phyloP scores from a whole-genome alignment of 2,888 invertebrate species.

The Drosophila putrida region DNA sequence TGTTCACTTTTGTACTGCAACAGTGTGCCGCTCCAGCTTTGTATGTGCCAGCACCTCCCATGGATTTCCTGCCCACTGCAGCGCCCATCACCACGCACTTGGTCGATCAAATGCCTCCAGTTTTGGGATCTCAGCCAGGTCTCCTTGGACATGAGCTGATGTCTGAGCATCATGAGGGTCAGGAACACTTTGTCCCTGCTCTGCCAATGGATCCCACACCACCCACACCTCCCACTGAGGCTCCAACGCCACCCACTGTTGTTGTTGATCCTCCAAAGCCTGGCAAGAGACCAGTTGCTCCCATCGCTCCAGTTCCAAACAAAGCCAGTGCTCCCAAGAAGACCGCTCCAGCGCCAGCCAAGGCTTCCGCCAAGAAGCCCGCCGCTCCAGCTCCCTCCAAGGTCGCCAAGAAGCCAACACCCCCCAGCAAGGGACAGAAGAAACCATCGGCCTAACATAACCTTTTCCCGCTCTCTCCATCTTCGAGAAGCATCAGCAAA shows the following conservation, averaged over 20 bases:
- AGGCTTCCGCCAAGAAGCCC: conserved; percentile 65
- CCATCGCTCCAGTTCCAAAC: conserved; percentile 46
- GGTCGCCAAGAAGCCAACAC: conserved; percentile 60
- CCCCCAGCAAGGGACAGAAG: conserved; percentile 63
- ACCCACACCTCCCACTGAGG: conserved; percentile 55
- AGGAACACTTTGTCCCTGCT: conserved; percentile 22
- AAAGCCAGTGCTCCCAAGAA: conserved; percentile 55
- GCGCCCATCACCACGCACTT: conserved; percentile 49
- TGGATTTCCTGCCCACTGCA: conserved; percentile 75
- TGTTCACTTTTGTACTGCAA: conserved; percentile 83
- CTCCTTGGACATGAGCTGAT: neutral
- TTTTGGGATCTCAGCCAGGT: conserved; percentile 26
- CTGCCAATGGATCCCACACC: conserved; percentile 51
- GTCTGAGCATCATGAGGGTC: conserved; percentile 20
- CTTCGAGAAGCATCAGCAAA: neutral
- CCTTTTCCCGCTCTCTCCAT: neutral
- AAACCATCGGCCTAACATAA: conserved; percentile 56
- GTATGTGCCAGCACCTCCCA: conserved; percentile 80
- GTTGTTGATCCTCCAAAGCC: conserved; percentile 46
- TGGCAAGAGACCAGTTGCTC: conserved; percentile 53
- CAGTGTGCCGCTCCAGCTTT: conserved; percentile 73
- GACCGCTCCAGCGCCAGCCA: conserved; percentile 42
- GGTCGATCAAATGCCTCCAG: conserved; percentile 44
- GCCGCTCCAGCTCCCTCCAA: conserved; percentile 43
- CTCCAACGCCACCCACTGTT: conserved; percentile 60